Percentiles rank a stretch among this genome's conserved stretches.
phyloP scores from a whole-genome alignment of 2,113 vertebrate genomes.

The Pedionomus torquatus region DNA sequence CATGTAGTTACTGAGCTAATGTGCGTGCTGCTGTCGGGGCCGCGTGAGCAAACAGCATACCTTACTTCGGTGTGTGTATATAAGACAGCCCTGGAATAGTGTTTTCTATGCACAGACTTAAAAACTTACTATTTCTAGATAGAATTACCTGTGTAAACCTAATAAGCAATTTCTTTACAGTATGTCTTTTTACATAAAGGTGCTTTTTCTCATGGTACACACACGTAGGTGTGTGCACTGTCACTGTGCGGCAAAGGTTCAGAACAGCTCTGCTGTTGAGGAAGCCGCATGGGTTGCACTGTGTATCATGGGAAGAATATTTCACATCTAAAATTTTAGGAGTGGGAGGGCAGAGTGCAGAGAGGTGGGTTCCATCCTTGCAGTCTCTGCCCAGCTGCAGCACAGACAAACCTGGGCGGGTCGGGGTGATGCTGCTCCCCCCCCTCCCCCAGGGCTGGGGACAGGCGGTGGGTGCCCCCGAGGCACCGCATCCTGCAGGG shows the following conservation, averaged over 20 bases:
- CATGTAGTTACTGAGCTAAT: rapidly evolving
- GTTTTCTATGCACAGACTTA: background rate
- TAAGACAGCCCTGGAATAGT: background rate
- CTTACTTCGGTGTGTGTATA: rapidly evolving
- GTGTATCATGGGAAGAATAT: rapidly evolving
- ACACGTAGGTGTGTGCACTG: rapidly evolving
- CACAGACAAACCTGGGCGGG: rapidly evolving
- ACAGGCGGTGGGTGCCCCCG: background rate
- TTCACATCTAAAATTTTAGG: background rate
- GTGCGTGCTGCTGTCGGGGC: rapidly evolving
- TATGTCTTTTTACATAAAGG: rapidly evolving
- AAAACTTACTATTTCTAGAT: background rate
- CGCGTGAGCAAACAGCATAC: rapidly evolving
- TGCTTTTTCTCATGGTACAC: background rate
- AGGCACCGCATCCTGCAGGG: rapidly evolving
- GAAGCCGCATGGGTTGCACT: rapidly evolving
- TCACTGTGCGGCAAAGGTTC: background rate
- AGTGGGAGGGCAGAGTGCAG: background rate
- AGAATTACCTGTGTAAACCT: background rate
- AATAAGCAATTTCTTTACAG: background rate
- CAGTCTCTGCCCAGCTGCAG: rapidly evolving
- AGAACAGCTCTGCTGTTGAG: rapidly evolving
- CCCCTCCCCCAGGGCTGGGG: background rate
- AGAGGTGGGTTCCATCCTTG: rapidly evolving
- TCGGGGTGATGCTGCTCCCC: background rate